Percentiles rank a stretch among this genome's conserved stretches.
phyloP scores from a whole-genome alignment of 2,888 invertebrate species.

The Papilio protenor region DNA sequence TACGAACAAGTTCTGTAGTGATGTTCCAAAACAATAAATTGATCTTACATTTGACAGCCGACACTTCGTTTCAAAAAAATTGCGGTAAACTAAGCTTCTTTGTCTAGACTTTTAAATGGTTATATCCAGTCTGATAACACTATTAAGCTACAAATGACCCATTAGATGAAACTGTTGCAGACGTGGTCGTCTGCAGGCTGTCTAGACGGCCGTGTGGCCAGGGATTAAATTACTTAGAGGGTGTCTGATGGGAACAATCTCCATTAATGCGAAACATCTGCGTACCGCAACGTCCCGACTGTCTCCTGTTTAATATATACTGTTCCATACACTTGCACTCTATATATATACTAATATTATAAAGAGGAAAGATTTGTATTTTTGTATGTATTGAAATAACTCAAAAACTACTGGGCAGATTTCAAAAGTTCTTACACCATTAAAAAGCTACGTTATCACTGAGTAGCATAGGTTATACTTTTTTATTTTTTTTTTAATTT shows the following conservation, averaged over 20 bases:
- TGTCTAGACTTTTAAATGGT: conserved; percentile 20
- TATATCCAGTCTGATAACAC: conserved; percentile 26
- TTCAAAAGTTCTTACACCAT: no score
- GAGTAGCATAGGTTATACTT: no score
- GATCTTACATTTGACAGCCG: not conserved
- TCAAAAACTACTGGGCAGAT: no score
- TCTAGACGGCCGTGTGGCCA: conserved; percentile 37
- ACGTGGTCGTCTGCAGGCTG: conserved; percentile 33
- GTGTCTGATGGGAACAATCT: conserved; percentile 35
- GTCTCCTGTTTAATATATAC: not conserved
- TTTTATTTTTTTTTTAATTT: no score
- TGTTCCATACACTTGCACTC: not conserved
- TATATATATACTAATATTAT: not conserved
- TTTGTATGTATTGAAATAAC: no score
- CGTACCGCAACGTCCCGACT: conserved; percentile 9
- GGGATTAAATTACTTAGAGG: conserved; percentile 41
- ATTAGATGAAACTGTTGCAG: conserved; percentile 37
- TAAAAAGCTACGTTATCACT: no score
- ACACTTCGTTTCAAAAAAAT: no score
- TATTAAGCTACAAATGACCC: conserved; percentile 28
- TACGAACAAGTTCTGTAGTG: not conserved
- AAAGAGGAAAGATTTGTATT: no score
- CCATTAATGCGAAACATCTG: conserved; percentile 40
- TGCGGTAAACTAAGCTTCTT: conserved; percentile 2
- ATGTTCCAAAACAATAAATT: not conserved